phyloP scores from a whole-genome alignment of 2,113 vertebrate genomes.

The human region GRCh38 chr3:86202501-86203000 shows the following conservation, averaged over 20 bases:
- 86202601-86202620: conserved; percentile 58
- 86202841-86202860: conserved; percentile 71
- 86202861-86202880: conserved; percentile 30
- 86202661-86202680: conserved; percentile 58
- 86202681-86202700: conserved; percentile 35
- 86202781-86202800: conserved; percentile 70
- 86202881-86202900: conserved; percentile 65
- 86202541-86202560: conserved; percentile 25
- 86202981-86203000: conserved; percentile 65
- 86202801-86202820: conserved; percentile 66
- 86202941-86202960: conserved; percentile 68
- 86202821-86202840: conserved; percentile 73
- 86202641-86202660: conserved; percentile 59
- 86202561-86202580: not conserved
- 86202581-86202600: conserved; percentile 20
- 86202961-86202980: conserved; percentile 73
- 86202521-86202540: conserved; percentile 42
- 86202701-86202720: conserved; percentile 69
- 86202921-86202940: conserved; percentile 66
- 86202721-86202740: conserved; percentile 72
- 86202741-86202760: conserved; percentile 45
- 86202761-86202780: conserved; percentile 53
- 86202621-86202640: conserved; percentile 40
- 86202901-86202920: conserved; percentile 62
- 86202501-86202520: not conserved